These are phyloP conservation scores for Perithous albicinctus DNA, from an alignment of 2,888 invertebrate species.

Conservation along the genomic window DNA sequence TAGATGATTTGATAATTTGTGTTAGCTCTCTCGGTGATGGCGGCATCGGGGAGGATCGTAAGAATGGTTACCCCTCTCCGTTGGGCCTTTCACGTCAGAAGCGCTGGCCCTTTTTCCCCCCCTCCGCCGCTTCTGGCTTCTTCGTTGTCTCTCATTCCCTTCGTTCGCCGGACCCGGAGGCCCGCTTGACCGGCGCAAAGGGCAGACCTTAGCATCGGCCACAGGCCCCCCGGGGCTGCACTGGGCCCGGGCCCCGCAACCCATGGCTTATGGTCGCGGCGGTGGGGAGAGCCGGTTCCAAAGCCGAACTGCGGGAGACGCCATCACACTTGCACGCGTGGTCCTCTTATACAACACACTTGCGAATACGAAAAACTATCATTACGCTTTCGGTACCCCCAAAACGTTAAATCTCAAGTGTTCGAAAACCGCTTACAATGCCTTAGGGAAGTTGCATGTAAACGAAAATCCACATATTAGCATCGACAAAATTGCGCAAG, in stretches of 20 bases:
- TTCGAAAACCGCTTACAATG: not conserved
- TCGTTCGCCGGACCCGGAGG: constrained; percentile 54
- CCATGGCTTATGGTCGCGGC: constrained; percentile 55
- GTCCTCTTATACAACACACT: constrained; percentile 24
- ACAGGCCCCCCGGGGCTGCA: constrained; percentile 71
- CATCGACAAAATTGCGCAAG: constrained; percentile 14
- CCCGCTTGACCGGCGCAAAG: constrained; percentile 69
- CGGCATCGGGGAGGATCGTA: constrained; percentile 46
- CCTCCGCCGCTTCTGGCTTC: constrained; percentile 12
- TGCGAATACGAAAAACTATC: constrained; percentile 78
- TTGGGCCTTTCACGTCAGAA: constrained; percentile 7
- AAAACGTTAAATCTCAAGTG: constrained; percentile 56
- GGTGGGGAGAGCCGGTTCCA: constrained; percentile 84
- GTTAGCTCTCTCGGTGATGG: constrained; percentile 51
- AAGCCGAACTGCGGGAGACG: constrained; percentile 76
- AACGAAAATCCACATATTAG: constrained; percentile 33
- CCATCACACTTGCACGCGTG: constrained; percentile 78
- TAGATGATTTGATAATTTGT: constrained; percentile 78
- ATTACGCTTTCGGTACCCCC: constrained; percentile 77
- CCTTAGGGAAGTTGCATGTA: not conserved
- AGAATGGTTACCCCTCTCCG: constrained; percentile 58
- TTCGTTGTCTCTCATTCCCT: constrained; percentile 39
- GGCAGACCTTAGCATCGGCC: constrained; percentile 74
- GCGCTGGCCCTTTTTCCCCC: constrained; percentile 43
- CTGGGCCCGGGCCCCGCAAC: constrained; percentile 59